These are phyloP conservation scores for Terebella lapidaria DNA, from an alignment of 2,888 invertebrate species.

Conservation along the genomic window DNA sequence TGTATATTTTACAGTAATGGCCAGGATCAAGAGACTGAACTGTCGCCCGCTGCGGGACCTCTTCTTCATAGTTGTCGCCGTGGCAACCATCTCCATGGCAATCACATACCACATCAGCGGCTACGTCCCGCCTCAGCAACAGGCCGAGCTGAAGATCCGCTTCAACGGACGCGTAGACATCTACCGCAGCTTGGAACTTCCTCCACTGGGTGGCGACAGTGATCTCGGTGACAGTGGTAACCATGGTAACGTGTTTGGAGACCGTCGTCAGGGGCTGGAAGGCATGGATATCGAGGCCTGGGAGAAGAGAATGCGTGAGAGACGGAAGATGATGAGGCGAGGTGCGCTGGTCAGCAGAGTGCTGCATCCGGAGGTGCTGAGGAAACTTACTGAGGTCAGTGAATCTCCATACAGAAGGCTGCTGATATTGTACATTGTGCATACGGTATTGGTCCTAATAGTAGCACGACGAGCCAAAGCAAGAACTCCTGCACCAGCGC, in stretches of 20 bases:
- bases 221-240: background rate
- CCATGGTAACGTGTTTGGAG: background rate
- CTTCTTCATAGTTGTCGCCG: conserved; percentile 11
- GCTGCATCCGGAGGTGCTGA: too few relatives aligned
- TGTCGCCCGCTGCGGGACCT: conserved; percentile 11
- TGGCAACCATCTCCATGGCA: conserved; percentile 8
- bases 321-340: too few relatives aligned
- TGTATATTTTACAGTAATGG: too few relatives aligned
- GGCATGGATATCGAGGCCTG: conserved; percentile 10
- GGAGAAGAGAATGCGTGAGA: background rate
- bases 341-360: too few relatives aligned
- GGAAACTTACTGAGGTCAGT: too few relatives aligned
- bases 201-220: background rate
- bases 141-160: conserved; percentile 11
- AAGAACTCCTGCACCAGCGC: too few relatives aligned
- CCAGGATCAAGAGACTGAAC: background rate
- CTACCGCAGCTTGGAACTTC: conserved; percentile 8
- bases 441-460: too few relatives aligned
- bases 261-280: conserved; percentile 8
- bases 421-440: too few relatives aligned
- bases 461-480: too few relatives aligned
- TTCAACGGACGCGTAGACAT: conserved; percentile 15
- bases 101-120: conserved; percentile 13
- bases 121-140: conserved; percentile 8
- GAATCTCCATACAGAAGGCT: too few relatives aligned